Percentiles rank a stretch among this genome's conserved stretches.
Conservation (phyloP, 2,797 vertebrate genomes). For the Clarias platycephalus region DNA sequence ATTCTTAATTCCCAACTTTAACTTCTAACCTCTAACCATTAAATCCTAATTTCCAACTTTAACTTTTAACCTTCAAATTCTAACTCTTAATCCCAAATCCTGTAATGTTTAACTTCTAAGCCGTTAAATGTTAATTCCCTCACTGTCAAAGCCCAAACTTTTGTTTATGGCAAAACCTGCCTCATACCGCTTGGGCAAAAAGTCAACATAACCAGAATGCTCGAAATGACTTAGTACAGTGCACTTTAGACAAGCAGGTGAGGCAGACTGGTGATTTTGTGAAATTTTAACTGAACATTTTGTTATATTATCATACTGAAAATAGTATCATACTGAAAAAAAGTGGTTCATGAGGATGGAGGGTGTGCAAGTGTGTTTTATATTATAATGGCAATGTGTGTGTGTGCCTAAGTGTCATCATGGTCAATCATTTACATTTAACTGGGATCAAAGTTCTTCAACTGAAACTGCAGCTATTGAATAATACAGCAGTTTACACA, state of each 20-base stretch:
- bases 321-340: not conserved
- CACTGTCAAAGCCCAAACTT: not conserved
- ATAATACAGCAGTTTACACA: slow-evolving; percentile 15
- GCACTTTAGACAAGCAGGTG: not conserved
- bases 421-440: slow-evolving; percentile 53
- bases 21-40: not conserved
- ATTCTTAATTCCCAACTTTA: not conserved
- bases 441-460: slow-evolving; percentile 51
- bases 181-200: not conserved
- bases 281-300: not conserved
- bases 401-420: slow-evolving; percentile 5
- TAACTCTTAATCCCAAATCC: not conserved
- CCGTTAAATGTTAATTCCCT: too few species aligned
- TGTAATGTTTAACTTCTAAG: too few species aligned
- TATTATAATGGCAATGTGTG: not conserved
- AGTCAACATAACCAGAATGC: not conserved
- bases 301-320: too few species aligned
- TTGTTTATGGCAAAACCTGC: not conserved
- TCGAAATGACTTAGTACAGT: not conserved
- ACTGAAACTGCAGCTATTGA: slow-evolving; percentile 39
- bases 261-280: not conserved
- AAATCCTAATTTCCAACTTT: not conserved
- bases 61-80: not conserved
- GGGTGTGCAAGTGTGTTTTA: not conserved
- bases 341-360: not conserved